Conservation (phyloP, 1,140 invertebrate genomes). For the Drosophila arizonae region DNA sequence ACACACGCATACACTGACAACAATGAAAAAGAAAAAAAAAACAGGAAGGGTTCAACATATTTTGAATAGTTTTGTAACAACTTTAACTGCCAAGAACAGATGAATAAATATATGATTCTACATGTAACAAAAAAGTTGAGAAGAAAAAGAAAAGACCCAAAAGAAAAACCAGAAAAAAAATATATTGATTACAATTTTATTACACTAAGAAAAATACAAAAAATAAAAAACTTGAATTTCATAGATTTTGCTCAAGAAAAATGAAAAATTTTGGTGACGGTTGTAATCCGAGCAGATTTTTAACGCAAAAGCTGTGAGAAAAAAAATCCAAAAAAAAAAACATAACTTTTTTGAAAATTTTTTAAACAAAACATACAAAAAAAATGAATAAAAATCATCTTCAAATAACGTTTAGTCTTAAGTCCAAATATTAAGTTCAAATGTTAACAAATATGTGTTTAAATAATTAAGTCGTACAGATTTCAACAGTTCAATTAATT, state of each 20-base stretch:
- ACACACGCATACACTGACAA: slow-evolving; percentile 15
- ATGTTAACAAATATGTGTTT: slow-evolving; percentile 37
- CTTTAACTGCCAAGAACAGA: slow-evolving; percentile 79
- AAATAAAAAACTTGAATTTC: slow-evolving; percentile 26
- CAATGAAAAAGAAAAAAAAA: not conserved
- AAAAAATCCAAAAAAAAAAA: slow-evolving; percentile 27
- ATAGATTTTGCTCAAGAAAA: slow-evolving; percentile 53
- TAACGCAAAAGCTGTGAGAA: slow-evolving; percentile 51
- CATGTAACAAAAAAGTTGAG: slow-evolving; percentile 31
- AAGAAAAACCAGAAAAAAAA: slow-evolving; percentile 17
- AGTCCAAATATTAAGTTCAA: slow-evolving; percentile 46
- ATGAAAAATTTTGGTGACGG: slow-evolving; percentile 58
- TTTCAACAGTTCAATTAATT: slow-evolving; percentile 40
- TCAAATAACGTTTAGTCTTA: slow-evolving; percentile 47
- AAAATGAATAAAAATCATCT: slow-evolving; percentile 12
- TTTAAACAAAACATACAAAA: slow-evolving; percentile 33
- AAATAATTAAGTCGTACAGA: slow-evolving; percentile 37
- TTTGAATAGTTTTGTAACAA: slow-evolving; percentile 77
- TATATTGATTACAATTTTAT: slow-evolving; percentile 22
- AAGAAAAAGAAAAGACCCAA: not conserved
- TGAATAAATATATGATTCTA: slow-evolving; percentile 62
- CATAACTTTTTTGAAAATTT: slow-evolving; percentile 48
- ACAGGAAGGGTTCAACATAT: slow-evolving; percentile 67
- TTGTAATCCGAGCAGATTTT: slow-evolving; percentile 52
- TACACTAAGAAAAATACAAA: slow-evolving; percentile 12